Percentiles rank a stretch among this genome's conserved stretches.
These are phyloP conservation scores for Liparis tanakae DNA, from an alignment of 2,797 vertebrate genomes.

Conservation along the genomic window DNA sequence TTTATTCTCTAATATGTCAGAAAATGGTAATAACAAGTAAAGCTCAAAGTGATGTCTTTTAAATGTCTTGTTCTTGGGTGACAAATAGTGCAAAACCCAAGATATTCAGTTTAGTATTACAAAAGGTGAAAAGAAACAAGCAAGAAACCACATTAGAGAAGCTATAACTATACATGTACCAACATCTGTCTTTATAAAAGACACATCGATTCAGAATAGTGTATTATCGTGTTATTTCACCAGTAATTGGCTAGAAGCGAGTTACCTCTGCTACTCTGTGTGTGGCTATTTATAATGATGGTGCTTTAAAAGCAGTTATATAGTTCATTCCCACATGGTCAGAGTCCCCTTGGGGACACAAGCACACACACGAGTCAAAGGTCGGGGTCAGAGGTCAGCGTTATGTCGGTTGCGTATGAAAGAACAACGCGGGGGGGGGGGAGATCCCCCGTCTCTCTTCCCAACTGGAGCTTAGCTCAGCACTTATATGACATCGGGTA, in stretches of 20 bases:
- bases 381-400: slow-evolving; percentile 63
- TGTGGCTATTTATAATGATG: slow-evolving; percentile 31
- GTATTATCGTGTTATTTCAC: slow-evolving; percentile 2
- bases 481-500: slow-evolving; percentile 28
- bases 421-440: slow-evolving; percentile 42
- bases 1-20: background rate
- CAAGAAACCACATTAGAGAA: background rate
- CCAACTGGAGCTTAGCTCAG: slow-evolving; percentile 62
- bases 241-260: slow-evolving; percentile 9
- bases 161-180: too few relatives aligned
- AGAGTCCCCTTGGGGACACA: slow-evolving; percentile 10
- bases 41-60: background rate
- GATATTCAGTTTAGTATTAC: background rate
- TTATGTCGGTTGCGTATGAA: slow-evolving; percentile 42
- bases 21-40: background rate
- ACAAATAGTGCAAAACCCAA: background rate
- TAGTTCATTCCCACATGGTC: slow-evolving; percentile 44
- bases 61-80: background rate
- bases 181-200: background rate
- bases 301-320: slow-evolving; percentile 35
- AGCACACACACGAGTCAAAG: slow-evolving; percentile 59
- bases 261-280: slow-evolving; percentile 11
- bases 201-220: background rate
- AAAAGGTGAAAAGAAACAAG: background rate
- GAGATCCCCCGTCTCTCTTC: slow-evolving; percentile 45